A percentile compares a stretch with the other conserved stretches of the same genome.
phyloP scores from a whole-genome alignment of 2,888 invertebrate species.

The Gastrophysa polygoni region DNA sequence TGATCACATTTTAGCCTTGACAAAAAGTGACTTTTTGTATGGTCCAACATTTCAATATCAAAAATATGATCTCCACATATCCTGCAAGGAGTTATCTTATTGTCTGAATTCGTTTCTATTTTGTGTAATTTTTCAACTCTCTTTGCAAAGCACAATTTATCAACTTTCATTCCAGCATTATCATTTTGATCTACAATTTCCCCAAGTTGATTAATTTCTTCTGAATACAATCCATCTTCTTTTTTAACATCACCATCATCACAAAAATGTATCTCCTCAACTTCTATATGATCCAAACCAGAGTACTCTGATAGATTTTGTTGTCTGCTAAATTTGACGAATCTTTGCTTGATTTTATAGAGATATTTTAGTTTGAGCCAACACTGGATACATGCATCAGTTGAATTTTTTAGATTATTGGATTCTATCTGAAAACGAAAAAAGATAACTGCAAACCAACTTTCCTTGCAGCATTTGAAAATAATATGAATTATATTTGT shows the following conservation, averaged over 20 bases:
- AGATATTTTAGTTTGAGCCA: constrained; percentile 43
- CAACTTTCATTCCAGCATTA: neutral
- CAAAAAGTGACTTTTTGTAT: constrained; percentile 36
- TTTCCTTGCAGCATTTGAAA: no score
- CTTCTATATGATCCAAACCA: constrained; percentile 12
- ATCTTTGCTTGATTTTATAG: constrained; percentile 42
- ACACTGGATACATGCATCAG: constrained; percentile 42
- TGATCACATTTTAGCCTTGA: constrained; percentile 31
- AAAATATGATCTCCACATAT: constrained; percentile 38
- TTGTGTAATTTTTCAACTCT: constrained; percentile 1
- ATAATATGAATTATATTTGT: no score
- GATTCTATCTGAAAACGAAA: neutral
- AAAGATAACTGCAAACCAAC: neutral
- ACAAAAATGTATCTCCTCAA: neutral
- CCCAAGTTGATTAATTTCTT: neutral
- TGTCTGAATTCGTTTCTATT: constrained; percentile 15
- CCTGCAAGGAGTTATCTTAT: constrained; percentile 29
- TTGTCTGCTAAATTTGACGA: constrained; percentile 39
- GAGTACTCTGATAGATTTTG: constrained; percentile 19
- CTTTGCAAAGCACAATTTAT: neutral
- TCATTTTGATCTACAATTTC: constrained; percentile 1
- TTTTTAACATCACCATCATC: neutral
- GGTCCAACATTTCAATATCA: constrained; percentile 36
- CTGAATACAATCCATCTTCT: constrained; percentile 6
- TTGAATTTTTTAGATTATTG: constrained; percentile 13